phyloP scores from a whole-genome alignment of 1,140 invertebrate species.

The Piezodorus guildinii region DNA sequence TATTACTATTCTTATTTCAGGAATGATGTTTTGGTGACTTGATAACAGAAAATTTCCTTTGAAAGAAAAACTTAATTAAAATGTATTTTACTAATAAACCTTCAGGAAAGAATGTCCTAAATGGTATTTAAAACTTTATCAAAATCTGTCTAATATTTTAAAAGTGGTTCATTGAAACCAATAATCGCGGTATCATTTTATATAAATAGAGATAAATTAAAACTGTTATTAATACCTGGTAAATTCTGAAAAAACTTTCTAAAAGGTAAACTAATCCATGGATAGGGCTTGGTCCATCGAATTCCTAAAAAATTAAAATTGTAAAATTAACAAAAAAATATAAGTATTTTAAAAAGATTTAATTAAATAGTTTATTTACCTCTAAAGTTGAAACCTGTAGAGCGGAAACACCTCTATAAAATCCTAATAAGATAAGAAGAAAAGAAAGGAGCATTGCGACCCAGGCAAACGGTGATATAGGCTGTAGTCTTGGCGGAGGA shows the following conservation, averaged over 20 bases:
- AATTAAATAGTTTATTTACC: conserved; percentile 6
- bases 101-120: too few relatives aligned
- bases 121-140: too few relatives aligned
- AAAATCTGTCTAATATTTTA: too few relatives aligned
- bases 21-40: too few relatives aligned
- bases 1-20: too few relatives aligned
- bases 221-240: conserved; percentile 26
- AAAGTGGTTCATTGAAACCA: too few relatives aligned
- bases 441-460: conserved; percentile 22
- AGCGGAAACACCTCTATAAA: conserved; percentile 25
- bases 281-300: conserved; percentile 25
- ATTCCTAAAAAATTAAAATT: conserved; percentile 21
- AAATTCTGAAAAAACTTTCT: conserved; percentile 25
- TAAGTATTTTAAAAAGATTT: neutral
- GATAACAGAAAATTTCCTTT: too few relatives aligned
- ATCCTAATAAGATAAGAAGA: conserved; percentile 21
- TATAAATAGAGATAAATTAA: too few relatives aligned
- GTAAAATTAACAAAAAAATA: conserved; percentile 5
- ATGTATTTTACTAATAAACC: too few relatives aligned
- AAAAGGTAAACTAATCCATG: conserved; percentile 27
- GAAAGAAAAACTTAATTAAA: too few relatives aligned
- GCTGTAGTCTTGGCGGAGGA: conserved; percentile 27
- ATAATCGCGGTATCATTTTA: too few relatives aligned
- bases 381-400: conserved; percentile 24
- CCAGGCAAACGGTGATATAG: conserved; percentile 25